Percentiles rank a stretch among this genome's conserved stretches.
These are phyloP conservation scores for Hippopotamyrus pictus DNA, from an alignment of 2,797 vertebrate genomes.

Conservation along the genomic window DNA sequence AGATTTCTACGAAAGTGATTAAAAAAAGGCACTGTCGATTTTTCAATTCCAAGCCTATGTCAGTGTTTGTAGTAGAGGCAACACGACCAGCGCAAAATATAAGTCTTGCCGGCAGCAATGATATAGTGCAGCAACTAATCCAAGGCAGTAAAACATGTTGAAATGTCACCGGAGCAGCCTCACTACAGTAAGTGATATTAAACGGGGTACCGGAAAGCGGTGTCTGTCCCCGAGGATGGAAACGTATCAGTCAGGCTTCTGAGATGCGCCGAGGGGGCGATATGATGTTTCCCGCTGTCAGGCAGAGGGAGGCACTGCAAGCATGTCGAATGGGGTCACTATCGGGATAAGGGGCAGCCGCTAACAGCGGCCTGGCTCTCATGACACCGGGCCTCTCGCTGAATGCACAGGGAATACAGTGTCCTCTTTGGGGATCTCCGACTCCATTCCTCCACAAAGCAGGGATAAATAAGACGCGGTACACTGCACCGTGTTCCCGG, in stretches of 20 bases:
- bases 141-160: background rate
- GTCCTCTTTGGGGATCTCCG: background rate
- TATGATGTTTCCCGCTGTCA: background rate
- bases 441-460: background rate
- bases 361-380: background rate
- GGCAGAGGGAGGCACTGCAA: background rate
- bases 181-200: background rate
- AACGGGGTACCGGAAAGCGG: background rate
- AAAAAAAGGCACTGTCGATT: constrained; percentile 46
- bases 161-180: background rate
- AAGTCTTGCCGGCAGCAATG: background rate
- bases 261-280: background rate
- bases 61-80: constrained; percentile 21
- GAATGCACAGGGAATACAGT: background rate
- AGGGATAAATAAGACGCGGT: background rate
- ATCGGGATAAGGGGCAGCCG: too few relatives aligned
- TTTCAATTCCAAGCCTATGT: constrained; percentile 37
- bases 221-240: background rate
- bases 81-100: background rate
- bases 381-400: background rate
- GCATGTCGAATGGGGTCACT: background rate
- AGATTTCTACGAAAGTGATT: constrained; percentile 45
- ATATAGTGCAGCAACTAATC: background rate
- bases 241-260: background rate
- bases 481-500: background rate